Percentiles rank a stretch among this genome's conserved stretches.
Evolutionary conservation across 2,113 vertebrate genomes (phyloP).

Genomic region (Chrysochloris asiatica): DNA sequence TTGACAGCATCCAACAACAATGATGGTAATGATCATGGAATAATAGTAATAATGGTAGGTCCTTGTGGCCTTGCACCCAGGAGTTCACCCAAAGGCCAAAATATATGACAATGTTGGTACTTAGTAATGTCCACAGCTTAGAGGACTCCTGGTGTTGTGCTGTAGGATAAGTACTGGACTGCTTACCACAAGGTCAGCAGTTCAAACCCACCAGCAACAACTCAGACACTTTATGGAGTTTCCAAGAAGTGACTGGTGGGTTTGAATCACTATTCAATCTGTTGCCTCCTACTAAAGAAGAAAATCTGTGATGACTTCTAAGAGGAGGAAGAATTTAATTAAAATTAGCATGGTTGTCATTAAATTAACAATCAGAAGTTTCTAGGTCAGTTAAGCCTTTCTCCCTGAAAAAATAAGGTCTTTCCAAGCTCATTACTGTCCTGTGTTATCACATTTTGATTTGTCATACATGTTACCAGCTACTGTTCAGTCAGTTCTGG

Average conservation of each 20-base stretch:
- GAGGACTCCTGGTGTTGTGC: too few relatives aligned
- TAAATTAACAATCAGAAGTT: neutral
- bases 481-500: too few relatives aligned
- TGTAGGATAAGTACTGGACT: too few relatives aligned
- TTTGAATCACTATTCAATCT: neutral
- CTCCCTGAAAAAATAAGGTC: too few relatives aligned
- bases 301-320: neutral
- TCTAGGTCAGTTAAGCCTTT: too few relatives aligned
- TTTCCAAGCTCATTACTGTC: too few relatives aligned
- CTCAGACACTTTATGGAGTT: too few relatives aligned
- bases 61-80: neutral
- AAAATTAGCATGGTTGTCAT: neutral
- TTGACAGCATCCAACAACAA: neutral
- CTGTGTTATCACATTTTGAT: too few relatives aligned
- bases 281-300: neutral
- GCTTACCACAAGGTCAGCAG: too few relatives aligned
- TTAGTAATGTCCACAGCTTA: neutral
- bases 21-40: neutral
- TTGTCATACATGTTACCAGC: too few relatives aligned
- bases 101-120: fast-evolving
- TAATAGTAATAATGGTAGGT: neutral
- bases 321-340: neutral
- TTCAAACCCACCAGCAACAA: too few relatives aligned
- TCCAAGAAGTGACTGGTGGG: too few relatives aligned
- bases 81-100: neutral